A percentile compares a stretch with the other conserved stretches of the same genome.
Conservation (phyloP, 2,113 vertebrate genomes). For the Hylia prasina region DNA sequence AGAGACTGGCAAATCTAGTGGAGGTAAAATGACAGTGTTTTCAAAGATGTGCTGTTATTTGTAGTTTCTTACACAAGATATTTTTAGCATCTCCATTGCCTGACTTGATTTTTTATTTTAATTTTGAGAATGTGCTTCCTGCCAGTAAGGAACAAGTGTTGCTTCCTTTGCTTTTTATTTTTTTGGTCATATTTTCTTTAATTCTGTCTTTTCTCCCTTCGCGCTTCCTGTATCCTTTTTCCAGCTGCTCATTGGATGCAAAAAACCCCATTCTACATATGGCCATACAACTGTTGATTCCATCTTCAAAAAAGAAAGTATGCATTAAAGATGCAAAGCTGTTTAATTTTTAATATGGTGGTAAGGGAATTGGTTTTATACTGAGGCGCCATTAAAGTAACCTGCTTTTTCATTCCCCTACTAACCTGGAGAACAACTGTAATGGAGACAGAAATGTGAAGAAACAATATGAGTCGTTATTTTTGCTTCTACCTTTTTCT, state of each 20-base stretch:
- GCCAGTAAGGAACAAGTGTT: not conserved
- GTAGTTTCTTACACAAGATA: not conserved
- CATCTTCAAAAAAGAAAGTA: not conserved
- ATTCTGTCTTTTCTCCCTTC: not conserved
- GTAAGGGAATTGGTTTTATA: not conserved
- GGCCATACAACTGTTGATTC: not conserved
- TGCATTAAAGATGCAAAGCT: conserved; percentile 44
- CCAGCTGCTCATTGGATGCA: not conserved
- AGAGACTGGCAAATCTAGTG: not conserved
- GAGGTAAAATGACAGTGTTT: not conserved
- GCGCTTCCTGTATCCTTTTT: not conserved
- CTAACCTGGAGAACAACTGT: not conserved
- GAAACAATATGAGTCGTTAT: not conserved
- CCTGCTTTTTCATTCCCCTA: not conserved
- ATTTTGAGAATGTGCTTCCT: conserved; percentile 16
- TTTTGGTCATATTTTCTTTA: not conserved
- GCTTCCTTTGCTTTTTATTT: not conserved
- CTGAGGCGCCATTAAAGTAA: conserved; percentile 2
- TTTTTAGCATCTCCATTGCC: not conserved
- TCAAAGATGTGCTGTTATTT: not conserved
- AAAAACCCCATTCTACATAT: not conserved
- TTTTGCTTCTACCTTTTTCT: not conserved
- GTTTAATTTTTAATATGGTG: conserved; percentile 39
- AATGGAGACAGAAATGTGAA: not conserved
- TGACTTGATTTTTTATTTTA: not conserved